These are phyloP conservation scores for Telenomus remus DNA, from an alignment of 1,140 invertebrate genomes.

Conservation along the genomic window DNA sequence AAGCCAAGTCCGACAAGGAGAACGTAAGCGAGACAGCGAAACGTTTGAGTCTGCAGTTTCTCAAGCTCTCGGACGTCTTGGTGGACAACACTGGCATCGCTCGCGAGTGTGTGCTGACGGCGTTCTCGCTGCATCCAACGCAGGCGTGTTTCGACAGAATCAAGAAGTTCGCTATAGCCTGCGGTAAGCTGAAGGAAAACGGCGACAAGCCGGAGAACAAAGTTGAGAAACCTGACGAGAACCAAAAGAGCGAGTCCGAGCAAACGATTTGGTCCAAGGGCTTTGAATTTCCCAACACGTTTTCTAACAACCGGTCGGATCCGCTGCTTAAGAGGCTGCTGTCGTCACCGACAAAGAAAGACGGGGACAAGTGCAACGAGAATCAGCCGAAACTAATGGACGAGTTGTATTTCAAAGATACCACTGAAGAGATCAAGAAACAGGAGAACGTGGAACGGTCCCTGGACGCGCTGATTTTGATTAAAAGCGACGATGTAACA, in stretches of 20 bases:
- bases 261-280: slow-evolving; percentile 7
- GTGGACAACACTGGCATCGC: slow-evolving; percentile 76
- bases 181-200: slow-evolving; percentile 72
- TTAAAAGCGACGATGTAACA: slow-evolving; percentile 70
- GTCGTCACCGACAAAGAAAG: slow-evolving; percentile 52
- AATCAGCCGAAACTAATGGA: slow-evolving; percentile 35
- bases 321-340: slow-evolving; percentile 65
- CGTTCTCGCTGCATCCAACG: slow-evolving; percentile 80
- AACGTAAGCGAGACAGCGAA: slow-evolving; percentile 76
- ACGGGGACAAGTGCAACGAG: slow-evolving; percentile 60
- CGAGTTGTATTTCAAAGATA: slow-evolving; percentile 22
- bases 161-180: slow-evolving; percentile 75
- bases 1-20: slow-evolving; percentile 76
- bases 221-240: not conserved
- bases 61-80: slow-evolving; percentile 78
- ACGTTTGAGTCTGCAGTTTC: slow-evolving; percentile 77
- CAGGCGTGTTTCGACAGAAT: slow-evolving; percentile 74
- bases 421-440: slow-evolving; percentile 7
- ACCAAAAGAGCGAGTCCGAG: slow-evolving; percentile 40
- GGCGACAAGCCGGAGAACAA: slow-evolving; percentile 8
- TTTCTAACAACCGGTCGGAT: slow-evolving; percentile 58
- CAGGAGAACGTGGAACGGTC: slow-evolving; percentile 63
- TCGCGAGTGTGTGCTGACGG: slow-evolving; percentile 80
- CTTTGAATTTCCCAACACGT: slow-evolving; percentile 58
- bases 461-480: slow-evolving; percentile 71